Evolutionary conservation across 2,797 vertebrate species (phyloP), one percentile per base, ranked within the genome.

Genomic region (Cossypha niveicapilla): DNA sequence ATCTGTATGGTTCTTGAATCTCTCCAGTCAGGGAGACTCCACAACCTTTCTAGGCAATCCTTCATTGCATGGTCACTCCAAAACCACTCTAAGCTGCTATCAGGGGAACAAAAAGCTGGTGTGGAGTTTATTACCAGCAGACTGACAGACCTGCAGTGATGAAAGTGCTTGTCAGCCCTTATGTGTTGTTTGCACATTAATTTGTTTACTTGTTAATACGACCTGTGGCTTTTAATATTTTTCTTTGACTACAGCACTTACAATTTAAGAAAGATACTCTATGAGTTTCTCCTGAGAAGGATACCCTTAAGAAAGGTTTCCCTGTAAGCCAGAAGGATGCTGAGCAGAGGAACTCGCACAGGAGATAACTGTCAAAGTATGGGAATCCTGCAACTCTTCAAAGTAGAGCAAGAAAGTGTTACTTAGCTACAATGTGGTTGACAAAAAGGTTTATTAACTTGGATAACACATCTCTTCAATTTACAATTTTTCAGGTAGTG

Each of bases 181-280:
- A 22, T 18, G 41, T 35, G 23, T 35, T 80, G 24, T 65, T 60
- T 1, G 3, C 27, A 50, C 21, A 42, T 68, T 50, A 18, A 9
- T 71, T 86, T 92, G 21, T 80, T 86, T 77, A 37, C 41, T 81
- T 58, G 8, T 86, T 90, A 50, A 34, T n/a, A n/a, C 48, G 23
- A 92, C 41, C 77, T 84, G 28, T 44, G 25, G 37, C 45, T 92
- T 82, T 81, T 70, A 92, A 54, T 24, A n/a, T 95, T 91, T 91
- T 66, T 73, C 27, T 80, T 71, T 73, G 39, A 61, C 34, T 72
- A 16, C 18, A 53, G 22, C 28, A 32, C 21, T 76, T 58, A 34
- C 0, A 7, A 62, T 68, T 89, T 79, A 68, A 79, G 67, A 85
- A 90, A 42, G 18, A 67, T 61, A n/a, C 22, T 48, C 27, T 42